Evolutionary conservation across 1,140 invertebrate species (phyloP), one percentile per base, ranked within the genome.

Genomic region (Anoplophora glabripennis): DNA sequence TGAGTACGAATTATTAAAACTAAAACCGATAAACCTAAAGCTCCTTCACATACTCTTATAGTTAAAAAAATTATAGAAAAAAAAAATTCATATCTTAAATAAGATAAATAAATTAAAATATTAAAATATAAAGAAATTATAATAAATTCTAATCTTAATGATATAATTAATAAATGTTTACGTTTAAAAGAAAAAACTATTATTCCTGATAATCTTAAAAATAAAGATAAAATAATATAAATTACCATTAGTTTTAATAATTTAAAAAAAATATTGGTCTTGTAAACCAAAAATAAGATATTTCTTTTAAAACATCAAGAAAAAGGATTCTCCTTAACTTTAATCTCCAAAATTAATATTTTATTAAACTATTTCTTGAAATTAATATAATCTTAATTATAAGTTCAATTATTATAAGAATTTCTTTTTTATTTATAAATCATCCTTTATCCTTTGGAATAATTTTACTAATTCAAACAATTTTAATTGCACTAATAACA

Each of bases 251-350:
- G 73, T 79, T 78, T 78, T 80, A 76, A 79, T 81, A 80, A 76
- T 79, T 82, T 81, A 81, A 81, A 33, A 49, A 79, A 80, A 81
- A 81, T 72, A 79, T 78, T 80, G 76, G 76, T 81, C 74, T n/a
- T n/a, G n/a, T n/a, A n/a, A n/a, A n/a, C n/a, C n/a, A n/a, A n/a
- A n/a, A n/a, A n/a, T n/a, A n/a, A n/a, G n/a, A n/a, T n/a, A n/a
- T n/a, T n/a, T n/a, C n/a, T n/a, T n/a, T n/a, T n/a, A n/a, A n/a
- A n/a, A n/a, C n/a, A n/a, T n/a, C n/a, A n/a, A n/a, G n/a, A n/a
- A n/a, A n/a, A n/a, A n/a, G n/a, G n/a, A n/a, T n/a, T n/a, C n/a
- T n/a, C n/a, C n/a, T n/a, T n/a, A n/a, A n/a, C n/a, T n/a, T n/a
- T n/a, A n/a, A n/a, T n/a, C n/a, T n/a, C n/a, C n/a, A n/a, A n/a